phyloP scores from a whole-genome alignment of 1,140 invertebrate genomes.

The Parasteatoda tepidariorum region DNA sequence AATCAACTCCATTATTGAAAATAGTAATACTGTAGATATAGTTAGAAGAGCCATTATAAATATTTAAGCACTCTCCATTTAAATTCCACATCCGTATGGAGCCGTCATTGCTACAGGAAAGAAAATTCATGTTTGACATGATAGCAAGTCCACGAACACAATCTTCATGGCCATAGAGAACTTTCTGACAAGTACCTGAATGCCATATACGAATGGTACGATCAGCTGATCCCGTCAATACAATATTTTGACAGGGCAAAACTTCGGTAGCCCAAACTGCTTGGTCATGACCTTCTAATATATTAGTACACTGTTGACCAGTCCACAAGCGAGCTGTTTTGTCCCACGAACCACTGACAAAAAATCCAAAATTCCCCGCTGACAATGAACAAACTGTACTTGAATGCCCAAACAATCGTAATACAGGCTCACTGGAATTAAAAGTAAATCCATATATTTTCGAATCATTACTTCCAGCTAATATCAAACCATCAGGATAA shows the following conservation, averaged over 20 bases:
- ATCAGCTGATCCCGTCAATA: conserved; percentile 91
- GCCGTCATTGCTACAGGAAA: conserved; percentile 93
- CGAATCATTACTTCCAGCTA: conserved; percentile 91
- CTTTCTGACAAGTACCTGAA: conserved; percentile 69
- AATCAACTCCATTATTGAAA: conserved; percentile 73
- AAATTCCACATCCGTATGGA: conserved; percentile 83
- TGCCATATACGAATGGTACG: conserved; percentile 89
- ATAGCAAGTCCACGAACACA: conserved; percentile 85
- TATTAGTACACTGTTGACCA: conserved; percentile 71
- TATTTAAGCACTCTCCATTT: conserved; percentile 80
- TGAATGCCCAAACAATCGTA: conserved; percentile 81
- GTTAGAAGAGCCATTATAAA: conserved; percentile 82
- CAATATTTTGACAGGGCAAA: conserved; percentile 71
- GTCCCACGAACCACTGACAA: conserved; percentile 92
- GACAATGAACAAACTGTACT: conserved; percentile 81
- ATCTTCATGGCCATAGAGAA: conserved; percentile 79
- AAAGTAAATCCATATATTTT: conserved; percentile 80
- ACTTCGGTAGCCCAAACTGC: conserved; percentile 89
- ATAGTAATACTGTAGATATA: conserved; percentile 76
- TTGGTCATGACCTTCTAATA: conserved; percentile 79
- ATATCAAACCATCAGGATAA: conserved; percentile 81
- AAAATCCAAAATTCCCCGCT: conserved; percentile 72
- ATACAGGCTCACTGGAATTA: conserved; percentile 73
- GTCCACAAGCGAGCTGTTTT: conserved; percentile 85
- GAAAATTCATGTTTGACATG: conserved; percentile 77